These are phyloP conservation scores for Pterostichus niger DNA, from an alignment of 2,888 invertebrate species.

Conservation along the genomic window DNA sequence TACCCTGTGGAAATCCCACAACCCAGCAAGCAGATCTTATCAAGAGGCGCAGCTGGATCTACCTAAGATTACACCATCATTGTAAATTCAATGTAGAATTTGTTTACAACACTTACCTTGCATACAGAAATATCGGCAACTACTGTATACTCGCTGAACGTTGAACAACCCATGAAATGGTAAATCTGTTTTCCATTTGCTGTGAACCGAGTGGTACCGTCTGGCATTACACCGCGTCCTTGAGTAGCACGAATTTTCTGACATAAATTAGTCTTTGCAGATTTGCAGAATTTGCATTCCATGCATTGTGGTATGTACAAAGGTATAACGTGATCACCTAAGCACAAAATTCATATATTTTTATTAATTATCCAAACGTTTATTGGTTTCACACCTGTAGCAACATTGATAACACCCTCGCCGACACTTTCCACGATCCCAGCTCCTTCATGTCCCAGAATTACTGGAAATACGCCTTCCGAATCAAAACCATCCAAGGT, in stretches of 20 bases:
- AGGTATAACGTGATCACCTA: slow-evolving; percentile 97
- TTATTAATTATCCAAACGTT: slow-evolving; percentile 49
- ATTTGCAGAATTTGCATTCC: slow-evolving; percentile 97
- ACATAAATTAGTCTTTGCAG: slow-evolving; percentile 97
- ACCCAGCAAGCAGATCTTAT: slow-evolving; percentile 93
- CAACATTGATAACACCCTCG: slow-evolving; percentile 91
- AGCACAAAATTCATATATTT: background rate
- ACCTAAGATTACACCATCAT: no score
- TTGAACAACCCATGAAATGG: slow-evolving; percentile 98
- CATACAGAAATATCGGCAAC: slow-evolving; percentile 96
- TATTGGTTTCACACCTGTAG: slow-evolving; percentile 81
- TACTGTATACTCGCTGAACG: slow-evolving; percentile 96
- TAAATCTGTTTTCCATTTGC: slow-evolving; percentile 88
- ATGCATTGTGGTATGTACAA: slow-evolving; percentile 98
- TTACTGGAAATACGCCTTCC: slow-evolving; percentile 94
- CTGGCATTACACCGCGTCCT: slow-evolving; percentile 94
- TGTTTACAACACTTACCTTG: slow-evolving; percentile 82
- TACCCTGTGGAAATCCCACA: slow-evolving; percentile 98
- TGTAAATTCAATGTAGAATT: no score
- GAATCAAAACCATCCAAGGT: slow-evolving; percentile 93
- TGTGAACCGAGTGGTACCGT: slow-evolving; percentile 92
- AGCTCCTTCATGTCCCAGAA: slow-evolving; percentile 97
- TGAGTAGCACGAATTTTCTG: slow-evolving; percentile 93
- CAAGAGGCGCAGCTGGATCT: slow-evolving; percentile 87
- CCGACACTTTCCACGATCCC: slow-evolving; percentile 99